Evolutionary conservation across 2,797 vertebrate genomes (phyloP), one percentile per base, ranked within the genome.

Genomic region (Eospalax fontanierii): DNA sequence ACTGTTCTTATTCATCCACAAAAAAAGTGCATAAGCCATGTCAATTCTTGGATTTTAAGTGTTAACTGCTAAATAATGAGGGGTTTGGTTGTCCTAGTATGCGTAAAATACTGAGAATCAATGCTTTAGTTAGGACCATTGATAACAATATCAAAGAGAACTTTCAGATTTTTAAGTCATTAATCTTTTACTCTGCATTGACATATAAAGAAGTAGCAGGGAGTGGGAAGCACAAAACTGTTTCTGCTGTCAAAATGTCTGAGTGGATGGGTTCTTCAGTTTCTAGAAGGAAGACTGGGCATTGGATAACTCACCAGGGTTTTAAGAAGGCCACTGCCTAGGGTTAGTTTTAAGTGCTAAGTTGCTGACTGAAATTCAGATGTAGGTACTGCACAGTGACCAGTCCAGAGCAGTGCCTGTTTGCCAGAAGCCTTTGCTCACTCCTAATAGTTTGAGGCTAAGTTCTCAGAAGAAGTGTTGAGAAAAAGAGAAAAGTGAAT

Each of bases 401-500:
- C 97, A 98, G 87, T 50, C 97, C 90, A 96, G 94, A 98, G 94
- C 61, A 59, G 70, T 40, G 95, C 65, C 71, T 80, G 70, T 95
- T 87, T 98, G 96, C 97, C 97, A 96, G 94, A 97, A 97, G 91
- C 95, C 89, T 96, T 96, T 96, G 97, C 93, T 97, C 74, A 96
- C 93, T 97, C 97, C 78, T 96, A 96, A 98, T 96, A 98, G 92
- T 97, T 97, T 97, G 97, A 97, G 97, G 96, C 96, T 94, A 89
- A 95, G 93, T 97, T 97, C 95, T 97, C 97, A 90, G 93, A 96
- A 96, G n/a, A 57, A 96, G 82, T 93, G 66, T 97, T 95, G 96
- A 97, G 97, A 95, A 75, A 84, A 93, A 82, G 78, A 85, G 80
- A 70, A 97, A 96, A 89, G 57, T 89, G 84, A 80, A 89, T 94